Base-by-base conservation (phyloP, 2,797 vertebrate species). In the Miichthys miiuy region DNA sequence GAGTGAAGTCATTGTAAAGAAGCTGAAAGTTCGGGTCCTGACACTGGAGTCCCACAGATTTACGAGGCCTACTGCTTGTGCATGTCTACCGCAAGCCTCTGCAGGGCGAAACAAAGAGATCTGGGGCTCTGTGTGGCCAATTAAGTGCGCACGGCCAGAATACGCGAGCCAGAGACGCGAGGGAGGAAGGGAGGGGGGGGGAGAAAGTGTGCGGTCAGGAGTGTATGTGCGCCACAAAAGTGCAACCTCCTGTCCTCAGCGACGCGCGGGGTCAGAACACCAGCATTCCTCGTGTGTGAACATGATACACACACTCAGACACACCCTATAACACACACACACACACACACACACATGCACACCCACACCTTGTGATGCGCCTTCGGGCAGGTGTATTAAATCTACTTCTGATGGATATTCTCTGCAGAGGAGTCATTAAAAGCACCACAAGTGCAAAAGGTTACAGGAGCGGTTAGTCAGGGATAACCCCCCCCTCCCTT, bases 81-180 rank as follows among this genome's bases (percentile, higher is more conserved):
- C 85, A 73, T 85, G 91, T 91, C 82, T 78, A 93, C 92, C 92
- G 51, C 94, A 93, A 94, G 91, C 90, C 93, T 92, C 90, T 84
- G 91, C 92, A 88, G 92, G 88, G 88, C 83, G 87, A 93, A 93
- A 95, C 91, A 92, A 93, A 92, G 91, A 85, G 89, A 89, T 89
- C 80, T 77, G 84, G 34, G 85, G 81, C 85, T 87, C 91, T 81
- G 90, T 91, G 93, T 87, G 93, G 91, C 94, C 93, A 94, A 93
- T 94, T 92, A 93, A 38, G 88, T 87, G 91, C 87, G 63, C 78
- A 84, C 78, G 81, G 90, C 86, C 88, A 77, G 75, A 79, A 71
- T 13, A 70, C 51, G 56, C 55, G 68, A 84, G 82, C 85, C 79
- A 76, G 83, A 42, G 84, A 68, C 57, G 51, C 63, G 54, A 77